Base-by-base conservation (phyloP, 2,113 vertebrate species). In the Petrocephalus microphthalmus region DNA sequence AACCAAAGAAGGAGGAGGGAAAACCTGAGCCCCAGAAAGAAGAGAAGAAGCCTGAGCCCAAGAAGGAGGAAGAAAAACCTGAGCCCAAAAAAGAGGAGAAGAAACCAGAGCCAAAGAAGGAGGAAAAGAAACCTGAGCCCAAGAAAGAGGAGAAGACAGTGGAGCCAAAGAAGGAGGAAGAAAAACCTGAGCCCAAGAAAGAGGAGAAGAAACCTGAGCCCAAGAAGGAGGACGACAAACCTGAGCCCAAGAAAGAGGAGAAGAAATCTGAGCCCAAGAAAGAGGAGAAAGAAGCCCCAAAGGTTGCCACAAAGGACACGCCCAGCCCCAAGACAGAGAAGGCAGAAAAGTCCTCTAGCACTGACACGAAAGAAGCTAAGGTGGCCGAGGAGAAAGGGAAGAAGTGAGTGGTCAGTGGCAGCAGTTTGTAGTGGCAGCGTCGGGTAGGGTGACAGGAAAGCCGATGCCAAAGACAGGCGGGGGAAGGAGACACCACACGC, bases 261-360 rank as follows among this genome's bases (percentile, higher is more conserved):
- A 89, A 82, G 86, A 93, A 92, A 60, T 29, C 84, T 57, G 87
- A 88, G 53, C 45, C 88, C 15, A 8, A 87, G 25, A 71, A 91
- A 0, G 92, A 92, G 0, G 93, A 90, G 15, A 90, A 91, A 56
- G 87, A 86, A 1, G 91, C 82, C 37, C 85, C 47, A 20, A 67
- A 25, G 84, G 52, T n/a, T 33, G 85, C 29, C 42, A 93, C 15
- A 33, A 93, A 91, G 82, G 92, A 93, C 17, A 94, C 83, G 45
- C 86, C 84, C 8, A 74, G 87, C 78, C 85, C 81, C 3, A 93
- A 96, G 5, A 84, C 54, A 0, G 97, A 95, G 82, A 97, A 95
- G 89, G 93, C 84, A 0, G 96, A 97, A 88, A 97, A 97, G 87
- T 95, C 96, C 17, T 96, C 96, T 29, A 91, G 94, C 91, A 95